Evolutionary conservation across 1,140 invertebrate species (phyloP).

Genomic region (Rhizoglyphus robini): DNA sequence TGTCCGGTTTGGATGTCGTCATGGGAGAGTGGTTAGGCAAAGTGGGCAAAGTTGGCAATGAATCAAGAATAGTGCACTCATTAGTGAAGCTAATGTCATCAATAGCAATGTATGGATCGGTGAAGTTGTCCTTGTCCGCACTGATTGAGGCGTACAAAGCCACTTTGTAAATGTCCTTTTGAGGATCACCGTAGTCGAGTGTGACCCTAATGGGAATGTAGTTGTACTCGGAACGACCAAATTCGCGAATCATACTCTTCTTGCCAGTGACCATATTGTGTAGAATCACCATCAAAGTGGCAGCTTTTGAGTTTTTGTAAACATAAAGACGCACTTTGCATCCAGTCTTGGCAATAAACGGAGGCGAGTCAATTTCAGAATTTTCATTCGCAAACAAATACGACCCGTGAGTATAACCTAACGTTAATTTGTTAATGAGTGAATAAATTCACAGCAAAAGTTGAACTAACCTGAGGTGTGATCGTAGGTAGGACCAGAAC

Average conservation of each 20-base stretch:
- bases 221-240: not conserved
- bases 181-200: not conserved
- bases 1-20: not conserved
- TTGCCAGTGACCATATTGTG: not conserved
- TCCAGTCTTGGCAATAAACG: not conserved
- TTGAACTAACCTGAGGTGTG: constrained; percentile 19
- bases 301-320: not conserved
- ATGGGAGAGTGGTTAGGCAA: not conserved
- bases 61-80: constrained; percentile 1
- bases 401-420: not conserved
- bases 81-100: constrained; percentile 25
- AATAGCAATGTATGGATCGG: constrained; percentile 21
- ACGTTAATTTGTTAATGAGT: not conserved
- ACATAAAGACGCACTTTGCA: not conserved
- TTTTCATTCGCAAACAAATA: not conserved
- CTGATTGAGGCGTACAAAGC: not conserved
- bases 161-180: not conserved
- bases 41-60: not conserved
- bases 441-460: not conserved
- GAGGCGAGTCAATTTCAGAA: not conserved
- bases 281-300: not conserved
- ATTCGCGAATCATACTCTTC: not conserved
- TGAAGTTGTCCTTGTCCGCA: not conserved
- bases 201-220: not conserved
- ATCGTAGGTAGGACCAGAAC: constrained; percentile 22